These are phyloP conservation scores for Sturnira hondurensis DNA, from an alignment of 2,113 vertebrate genomes.

Conservation along the genomic window DNA sequence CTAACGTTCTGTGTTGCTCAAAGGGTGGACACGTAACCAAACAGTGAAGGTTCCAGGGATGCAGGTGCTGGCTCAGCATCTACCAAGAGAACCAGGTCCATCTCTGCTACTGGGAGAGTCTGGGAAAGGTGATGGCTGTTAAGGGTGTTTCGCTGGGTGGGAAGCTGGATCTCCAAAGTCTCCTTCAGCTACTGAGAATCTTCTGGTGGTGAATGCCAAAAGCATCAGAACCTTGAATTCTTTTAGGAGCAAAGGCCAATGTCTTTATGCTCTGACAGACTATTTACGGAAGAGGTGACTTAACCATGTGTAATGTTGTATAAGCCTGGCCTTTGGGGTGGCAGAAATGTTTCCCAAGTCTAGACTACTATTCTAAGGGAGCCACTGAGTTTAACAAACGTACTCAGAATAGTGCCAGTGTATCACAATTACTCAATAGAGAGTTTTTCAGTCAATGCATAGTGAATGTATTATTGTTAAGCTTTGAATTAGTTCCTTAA, in stretches of 20 bases:
- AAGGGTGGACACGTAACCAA: background rate
- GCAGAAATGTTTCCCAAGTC: background rate
- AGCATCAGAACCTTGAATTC: background rate
- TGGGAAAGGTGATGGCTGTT: background rate
- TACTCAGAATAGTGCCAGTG: background rate
- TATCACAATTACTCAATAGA: background rate
- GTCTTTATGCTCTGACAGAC: background rate
- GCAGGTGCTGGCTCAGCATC: background rate
- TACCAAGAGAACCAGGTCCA: background rate
- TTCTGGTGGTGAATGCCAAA: background rate
- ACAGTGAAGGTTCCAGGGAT: background rate
- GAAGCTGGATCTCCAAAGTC: background rate
- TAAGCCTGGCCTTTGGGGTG: background rate
- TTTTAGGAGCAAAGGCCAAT: background rate
- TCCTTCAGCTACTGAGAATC: background rate
- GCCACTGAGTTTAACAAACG: background rate
- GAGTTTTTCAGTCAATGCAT: background rate
- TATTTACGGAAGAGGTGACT: background rate
- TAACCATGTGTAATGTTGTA: background rate
- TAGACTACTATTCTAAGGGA: background rate
- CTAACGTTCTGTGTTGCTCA: background rate
- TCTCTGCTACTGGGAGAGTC: background rate
- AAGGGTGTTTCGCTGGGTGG: background rate
- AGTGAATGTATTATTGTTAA: background rate
- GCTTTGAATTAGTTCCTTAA: background rate